Percentiles rank a stretch among this genome's conserved stretches.
Conservation (phyloP, 64 coral and sea anemone species). For the Montipora efflorescens region DNA sequence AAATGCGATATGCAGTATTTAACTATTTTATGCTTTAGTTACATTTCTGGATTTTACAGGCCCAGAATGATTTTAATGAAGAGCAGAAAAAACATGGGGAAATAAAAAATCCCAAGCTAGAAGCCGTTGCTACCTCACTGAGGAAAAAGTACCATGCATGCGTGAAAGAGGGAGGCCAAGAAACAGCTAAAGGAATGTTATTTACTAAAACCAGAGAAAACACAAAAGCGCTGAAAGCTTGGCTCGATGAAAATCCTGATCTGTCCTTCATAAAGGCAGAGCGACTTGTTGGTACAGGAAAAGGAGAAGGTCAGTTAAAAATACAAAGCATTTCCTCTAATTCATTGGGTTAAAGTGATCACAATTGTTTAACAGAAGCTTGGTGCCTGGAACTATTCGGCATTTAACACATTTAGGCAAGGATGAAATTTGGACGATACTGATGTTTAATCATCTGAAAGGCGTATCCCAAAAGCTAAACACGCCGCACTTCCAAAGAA, state of each 20-base stretch:
- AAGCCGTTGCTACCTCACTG: slow-evolving; percentile 15
- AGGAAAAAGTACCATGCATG: slow-evolving; percentile 27
- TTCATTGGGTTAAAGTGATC: neutral
- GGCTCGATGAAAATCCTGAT: slow-evolving; percentile 50
- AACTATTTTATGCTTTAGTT: neutral
- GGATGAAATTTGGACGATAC: too few relatives aligned
- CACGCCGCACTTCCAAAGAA: too few relatives aligned
- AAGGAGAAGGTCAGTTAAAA: slow-evolving; percentile 27
- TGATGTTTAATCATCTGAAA: too few relatives aligned
- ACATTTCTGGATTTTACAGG: neutral
- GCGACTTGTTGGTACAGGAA: slow-evolving; percentile 57
- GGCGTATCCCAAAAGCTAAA: too few relatives aligned
- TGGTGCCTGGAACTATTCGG: neutral
- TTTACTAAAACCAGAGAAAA: slow-evolving; percentile 58
- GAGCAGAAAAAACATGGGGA: slow-evolving; percentile 50
- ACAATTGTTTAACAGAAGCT: neutral
- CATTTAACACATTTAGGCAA: neutral
- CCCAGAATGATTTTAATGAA: slow-evolving; percentile 8
- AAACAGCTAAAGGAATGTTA: slow-evolving; percentile 65
- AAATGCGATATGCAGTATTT: too few relatives aligned
- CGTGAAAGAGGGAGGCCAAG: slow-evolving; percentile 22
- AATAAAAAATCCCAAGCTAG: slow-evolving; percentile 71
- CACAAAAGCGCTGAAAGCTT: slow-evolving; percentile 44
- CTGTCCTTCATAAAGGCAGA: slow-evolving; percentile 40
- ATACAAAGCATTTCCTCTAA: neutral